phyloP scores from a whole-genome alignment of 2,797 vertebrate species.

The Allobates femoralis region DNA sequence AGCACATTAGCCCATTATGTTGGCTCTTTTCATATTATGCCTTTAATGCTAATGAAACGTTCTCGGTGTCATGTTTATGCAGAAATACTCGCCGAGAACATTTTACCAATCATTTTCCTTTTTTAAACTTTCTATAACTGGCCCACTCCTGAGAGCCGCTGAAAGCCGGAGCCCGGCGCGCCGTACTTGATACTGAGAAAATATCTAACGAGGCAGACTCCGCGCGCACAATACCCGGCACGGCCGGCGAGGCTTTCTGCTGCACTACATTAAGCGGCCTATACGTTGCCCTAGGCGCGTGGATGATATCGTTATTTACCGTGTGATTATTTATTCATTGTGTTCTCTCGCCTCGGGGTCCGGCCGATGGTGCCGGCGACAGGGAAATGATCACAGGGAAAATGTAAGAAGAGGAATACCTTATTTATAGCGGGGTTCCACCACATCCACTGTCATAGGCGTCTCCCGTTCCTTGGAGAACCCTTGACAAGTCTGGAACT shows the following conservation, averaged over 20 bases:
- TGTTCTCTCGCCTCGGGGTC: background rate
- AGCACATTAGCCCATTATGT: constrained; percentile 73
- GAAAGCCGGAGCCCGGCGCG: constrained; percentile 20
- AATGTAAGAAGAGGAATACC: background rate
- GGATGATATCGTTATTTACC: constrained; percentile 28
- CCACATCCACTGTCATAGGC: too few relatives aligned
- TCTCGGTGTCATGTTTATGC: constrained; percentile 70
- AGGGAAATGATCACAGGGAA: background rate
- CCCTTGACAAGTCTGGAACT: too few relatives aligned
- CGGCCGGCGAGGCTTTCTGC: background rate
- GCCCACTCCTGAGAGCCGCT: constrained; percentile 42
- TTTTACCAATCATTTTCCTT: constrained; percentile 63
- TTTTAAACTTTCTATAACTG: constrained; percentile 52
- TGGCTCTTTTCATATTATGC: constrained; percentile 70
- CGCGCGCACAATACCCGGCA: constrained; percentile 8
- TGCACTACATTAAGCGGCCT: background rate
- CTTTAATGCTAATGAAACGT: constrained; percentile 74
- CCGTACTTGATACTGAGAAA: constrained; percentile 37
- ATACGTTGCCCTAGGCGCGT: background rate
- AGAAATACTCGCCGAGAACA: constrained; percentile 68
- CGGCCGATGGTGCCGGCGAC: background rate
- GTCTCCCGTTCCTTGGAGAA: too few relatives aligned
- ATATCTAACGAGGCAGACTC: constrained; percentile 15
- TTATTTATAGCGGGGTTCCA: too few relatives aligned
- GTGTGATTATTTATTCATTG: constrained; percentile 9